Evolutionary conservation across 2,797 vertebrate genomes (phyloP).

Genomic region (Pteropus rufus): DNA sequence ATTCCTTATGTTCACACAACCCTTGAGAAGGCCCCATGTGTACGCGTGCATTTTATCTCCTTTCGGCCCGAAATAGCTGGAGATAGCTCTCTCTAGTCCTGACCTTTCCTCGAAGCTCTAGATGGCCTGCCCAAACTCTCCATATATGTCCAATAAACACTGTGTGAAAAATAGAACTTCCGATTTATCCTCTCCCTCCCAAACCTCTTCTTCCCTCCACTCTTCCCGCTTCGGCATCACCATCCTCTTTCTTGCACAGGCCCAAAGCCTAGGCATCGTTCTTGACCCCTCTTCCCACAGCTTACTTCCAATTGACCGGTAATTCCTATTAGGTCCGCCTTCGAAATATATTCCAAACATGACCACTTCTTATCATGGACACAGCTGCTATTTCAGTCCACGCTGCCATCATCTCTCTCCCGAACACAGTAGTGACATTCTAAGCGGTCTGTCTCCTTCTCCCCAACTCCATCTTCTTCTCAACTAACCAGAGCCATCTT

Average conservation of each 20-base stretch:
- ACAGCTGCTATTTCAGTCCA: background rate
- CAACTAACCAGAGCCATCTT: background rate
- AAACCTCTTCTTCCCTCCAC: background rate
- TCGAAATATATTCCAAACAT: background rate
- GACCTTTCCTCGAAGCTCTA: background rate
- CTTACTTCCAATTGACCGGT: background rate
- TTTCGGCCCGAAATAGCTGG: background rate
- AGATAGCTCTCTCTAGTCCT: background rate
- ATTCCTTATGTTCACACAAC: background rate
- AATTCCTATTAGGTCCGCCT: background rate
- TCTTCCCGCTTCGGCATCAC: fast-evolving
- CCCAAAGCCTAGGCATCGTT: background rate
- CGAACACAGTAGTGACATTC: background rate
- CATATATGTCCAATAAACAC: background rate
- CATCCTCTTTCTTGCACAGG: background rate
- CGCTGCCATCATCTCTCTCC: background rate
- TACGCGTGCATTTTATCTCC: background rate
- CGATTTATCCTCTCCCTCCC: background rate
- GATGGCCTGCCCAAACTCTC: background rate
- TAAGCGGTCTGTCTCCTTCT: background rate
- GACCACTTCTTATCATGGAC: background rate
- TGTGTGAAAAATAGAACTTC: background rate
- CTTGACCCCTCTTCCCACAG: background rate
- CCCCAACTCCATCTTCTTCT: background rate
- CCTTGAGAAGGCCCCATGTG: background rate